Evolutionary conservation across 2,113 vertebrate species (phyloP).

Genomic region (Peromyscus leucopus): DNA sequence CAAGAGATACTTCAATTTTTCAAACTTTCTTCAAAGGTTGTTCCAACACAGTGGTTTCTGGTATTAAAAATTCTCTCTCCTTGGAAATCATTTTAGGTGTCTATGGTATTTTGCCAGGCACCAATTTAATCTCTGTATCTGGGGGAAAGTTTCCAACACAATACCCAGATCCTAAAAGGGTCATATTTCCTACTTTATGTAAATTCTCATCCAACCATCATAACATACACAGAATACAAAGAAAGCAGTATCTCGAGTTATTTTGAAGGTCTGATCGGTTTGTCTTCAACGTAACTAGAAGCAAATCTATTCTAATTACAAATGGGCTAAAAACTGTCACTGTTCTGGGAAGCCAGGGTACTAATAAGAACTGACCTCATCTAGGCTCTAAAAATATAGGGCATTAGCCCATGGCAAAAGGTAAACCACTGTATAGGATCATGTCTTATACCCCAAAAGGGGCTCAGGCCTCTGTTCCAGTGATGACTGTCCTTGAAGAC

Average conservation of each 20-base stretch:
- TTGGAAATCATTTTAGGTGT: neutral
- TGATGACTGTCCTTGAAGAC: neutral
- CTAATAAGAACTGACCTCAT: neutral
- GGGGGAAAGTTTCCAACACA: neutral
- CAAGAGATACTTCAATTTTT: neutral
- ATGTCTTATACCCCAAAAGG: neutral
- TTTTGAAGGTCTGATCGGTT: neutral
- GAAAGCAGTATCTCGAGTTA: neutral
- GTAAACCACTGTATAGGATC: neutral
- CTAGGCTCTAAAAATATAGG: neutral
- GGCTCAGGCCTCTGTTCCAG: neutral
- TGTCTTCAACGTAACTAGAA: neutral
- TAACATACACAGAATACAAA: neutral
- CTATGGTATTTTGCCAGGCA: neutral
- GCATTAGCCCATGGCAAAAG: neutral
- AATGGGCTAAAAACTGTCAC: neutral
- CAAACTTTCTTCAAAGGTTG: neutral
- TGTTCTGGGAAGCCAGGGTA: neutral
- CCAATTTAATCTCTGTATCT: neutral
- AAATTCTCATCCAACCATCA: neutral
- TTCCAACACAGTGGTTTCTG: neutral
- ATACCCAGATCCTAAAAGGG: rapidly evolving
- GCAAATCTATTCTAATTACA: neutral
- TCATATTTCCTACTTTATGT: neutral
- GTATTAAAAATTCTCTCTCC: neutral